phyloP scores from a whole-genome alignment of 2,113 vertebrate species.

The Pedetes capensis region DNA sequence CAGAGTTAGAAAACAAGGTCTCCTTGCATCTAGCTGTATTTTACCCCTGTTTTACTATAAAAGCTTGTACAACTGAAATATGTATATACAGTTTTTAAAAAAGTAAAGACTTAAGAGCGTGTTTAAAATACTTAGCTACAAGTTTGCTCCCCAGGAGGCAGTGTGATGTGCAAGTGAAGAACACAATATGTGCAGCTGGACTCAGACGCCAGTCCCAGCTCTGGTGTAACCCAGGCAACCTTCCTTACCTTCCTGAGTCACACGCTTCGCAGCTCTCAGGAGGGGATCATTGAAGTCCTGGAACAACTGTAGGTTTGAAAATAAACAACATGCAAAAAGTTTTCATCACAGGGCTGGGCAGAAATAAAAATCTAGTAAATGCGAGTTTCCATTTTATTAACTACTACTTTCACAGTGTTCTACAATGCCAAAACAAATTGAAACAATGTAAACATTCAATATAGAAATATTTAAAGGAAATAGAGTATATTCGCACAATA shows the following conservation, averaged over 20 bases:
- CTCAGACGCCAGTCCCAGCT: not conserved
- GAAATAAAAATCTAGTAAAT: not conserved
- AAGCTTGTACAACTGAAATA: not conserved
- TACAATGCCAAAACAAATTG: not conserved
- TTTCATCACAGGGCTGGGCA: not conserved
- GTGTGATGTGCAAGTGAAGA: not conserved
- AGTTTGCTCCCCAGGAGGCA: not conserved
- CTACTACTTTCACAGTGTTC: not conserved
- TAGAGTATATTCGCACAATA: not conserved
- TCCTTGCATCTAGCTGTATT: not conserved
- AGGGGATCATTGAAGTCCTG: not conserved
- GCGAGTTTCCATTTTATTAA: not conserved
- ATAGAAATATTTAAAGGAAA: not conserved
- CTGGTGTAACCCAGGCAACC: not conserved
- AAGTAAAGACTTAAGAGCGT: not conserved
- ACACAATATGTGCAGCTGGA: not conserved
- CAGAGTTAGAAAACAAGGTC: not conserved
- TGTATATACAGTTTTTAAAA: no score
- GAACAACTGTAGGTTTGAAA: not conserved
- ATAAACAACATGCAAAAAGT: not conserved
- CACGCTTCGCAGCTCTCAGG: not conserved
- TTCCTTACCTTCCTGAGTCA: not conserved
- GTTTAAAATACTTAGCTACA: not conserved
- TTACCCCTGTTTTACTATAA: not conserved
- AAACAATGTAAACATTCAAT: not conserved